phyloP scores from a whole-genome alignment of 2,888 invertebrate species.

The Lasioglossum lativentre region DNA sequence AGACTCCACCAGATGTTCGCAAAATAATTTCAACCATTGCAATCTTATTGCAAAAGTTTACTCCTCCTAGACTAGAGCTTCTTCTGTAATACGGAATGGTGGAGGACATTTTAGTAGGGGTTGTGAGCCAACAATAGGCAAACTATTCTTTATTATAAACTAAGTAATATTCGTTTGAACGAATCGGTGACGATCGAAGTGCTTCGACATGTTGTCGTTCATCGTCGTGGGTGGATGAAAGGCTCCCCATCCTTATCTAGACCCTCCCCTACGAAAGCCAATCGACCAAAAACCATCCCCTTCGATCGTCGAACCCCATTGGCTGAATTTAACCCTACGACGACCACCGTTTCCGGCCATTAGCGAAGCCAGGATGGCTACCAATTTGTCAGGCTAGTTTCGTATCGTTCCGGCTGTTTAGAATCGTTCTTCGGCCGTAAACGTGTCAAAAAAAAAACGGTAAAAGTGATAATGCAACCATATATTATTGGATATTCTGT shows the following conservation, averaged over 20 bases:
- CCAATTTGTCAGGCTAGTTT: background rate
- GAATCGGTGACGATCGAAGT: background rate
- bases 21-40: too few species aligned
- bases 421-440: too few species aligned
- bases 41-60: too few species aligned
- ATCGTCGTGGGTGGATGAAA: constrained; percentile 14
- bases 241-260: background rate
- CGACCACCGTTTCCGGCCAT: background rate
- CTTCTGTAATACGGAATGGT: too few species aligned
- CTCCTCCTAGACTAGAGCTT: too few species aligned
- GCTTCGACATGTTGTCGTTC: background rate
- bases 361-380: background rate
- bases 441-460: background rate
- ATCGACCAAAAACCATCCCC: constrained; percentile 28
- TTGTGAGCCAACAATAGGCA: too few species aligned
- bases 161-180: background rate
- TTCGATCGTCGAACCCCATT: background rate
- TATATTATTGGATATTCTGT: background rate
- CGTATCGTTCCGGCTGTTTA: background rate
- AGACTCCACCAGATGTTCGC: too few species aligned
- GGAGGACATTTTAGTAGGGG: too few species aligned
- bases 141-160: too few species aligned
- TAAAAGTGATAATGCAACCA: background rate
- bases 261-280: constrained; percentile 28
- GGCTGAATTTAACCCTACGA: constrained; percentile 14